Base-by-base conservation (phyloP, 1,140 invertebrate genomes). In the Drosophila nigromelanica region DNA sequence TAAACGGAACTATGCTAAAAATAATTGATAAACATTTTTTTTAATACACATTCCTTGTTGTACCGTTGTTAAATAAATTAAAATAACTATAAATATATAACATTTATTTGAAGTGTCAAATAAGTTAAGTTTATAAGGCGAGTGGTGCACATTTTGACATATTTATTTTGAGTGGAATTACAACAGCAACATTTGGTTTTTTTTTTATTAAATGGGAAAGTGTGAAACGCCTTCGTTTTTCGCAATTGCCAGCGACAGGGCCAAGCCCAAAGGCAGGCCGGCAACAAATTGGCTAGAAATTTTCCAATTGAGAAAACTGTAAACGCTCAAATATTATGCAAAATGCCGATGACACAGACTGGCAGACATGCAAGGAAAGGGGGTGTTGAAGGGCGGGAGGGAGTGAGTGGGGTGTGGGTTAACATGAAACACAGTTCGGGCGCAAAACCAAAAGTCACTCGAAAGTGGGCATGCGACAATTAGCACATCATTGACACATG, bases 401-500 rank as follows among this genome's bases (percentile, higher is more conserved):
- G 52, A 27, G 5, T 40, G 52, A 33, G 15, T 5, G 50, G 61
- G 14, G 40, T 7, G 43, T 11, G 52, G 42, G 30, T 2, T 54
- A 70, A 43, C 47, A 52, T 40, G 45, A 62, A 50, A 39, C 69
- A 66, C 43, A 59, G 55, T 60, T 59, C 70, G 55, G 30, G n/a
- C 55, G 12, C n/a, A 7, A 18, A 50, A 37, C 74, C 63, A 42
- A 64, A 59, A 68, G 59, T 48, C 72, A 58, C 56, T 75, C 60
- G 72, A 40, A 77, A 68, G 74, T 81, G 81, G 75, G 78, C 82
- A 89, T 79, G 83, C 82, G 78, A 82, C 82, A 89, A 87, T 87
- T 87, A 87, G 82, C 83, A 87, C 82, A 73, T 81, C 82, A 89
- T 87, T 82, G 72, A 86, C 82, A 87, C 76, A 81, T 86, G 82